phyloP scores from a whole-genome alignment of 2,797 vertebrate species.

The Microctenopoma stevenorrisi region DNA sequence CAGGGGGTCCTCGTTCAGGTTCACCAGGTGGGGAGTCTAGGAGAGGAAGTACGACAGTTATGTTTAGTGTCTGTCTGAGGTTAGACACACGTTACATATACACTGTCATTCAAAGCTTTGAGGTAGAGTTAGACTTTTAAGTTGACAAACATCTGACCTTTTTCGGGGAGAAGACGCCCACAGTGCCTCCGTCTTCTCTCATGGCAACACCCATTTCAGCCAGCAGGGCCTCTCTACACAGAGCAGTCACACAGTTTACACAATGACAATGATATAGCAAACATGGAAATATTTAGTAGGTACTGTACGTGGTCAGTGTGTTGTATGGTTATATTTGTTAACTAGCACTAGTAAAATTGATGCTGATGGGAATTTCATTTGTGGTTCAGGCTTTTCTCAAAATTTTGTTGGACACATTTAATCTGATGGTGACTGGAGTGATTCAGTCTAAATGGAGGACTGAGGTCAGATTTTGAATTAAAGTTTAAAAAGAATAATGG shows the following conservation, averaged over 20 bases:
- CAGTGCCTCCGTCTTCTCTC: constrained; percentile 96
- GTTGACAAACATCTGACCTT: constrained; percentile 83
- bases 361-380: too few relatives aligned
- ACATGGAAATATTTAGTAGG: too few relatives aligned
- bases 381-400: too few relatives aligned
- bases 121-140: too few relatives aligned
- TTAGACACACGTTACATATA: neutral
- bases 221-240: constrained; percentile 92
- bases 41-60: neutral
- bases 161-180: constrained; percentile 98
- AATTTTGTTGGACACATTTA: too few relatives aligned
- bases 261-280: too few relatives aligned
- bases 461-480: neutral
- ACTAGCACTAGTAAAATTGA: too few relatives aligned
- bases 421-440: too few relatives aligned
- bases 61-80: neutral
- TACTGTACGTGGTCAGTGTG: too few relatives aligned
- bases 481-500: neutral
- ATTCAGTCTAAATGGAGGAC: too few relatives aligned
- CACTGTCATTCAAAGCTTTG: too few relatives aligned
- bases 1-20: constrained; percentile 96
- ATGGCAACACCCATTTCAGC: constrained; percentile 99
- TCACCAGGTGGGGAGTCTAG: constrained; percentile 96
- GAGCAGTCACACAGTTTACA: constrained; percentile 1
- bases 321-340: too few relatives aligned